A percentile compares a stretch with the other conserved stretches of the same genome.
phyloP scores from a whole-genome alignment of 2,888 invertebrate genomes.

The Chrysolina haemoptera region DNA sequence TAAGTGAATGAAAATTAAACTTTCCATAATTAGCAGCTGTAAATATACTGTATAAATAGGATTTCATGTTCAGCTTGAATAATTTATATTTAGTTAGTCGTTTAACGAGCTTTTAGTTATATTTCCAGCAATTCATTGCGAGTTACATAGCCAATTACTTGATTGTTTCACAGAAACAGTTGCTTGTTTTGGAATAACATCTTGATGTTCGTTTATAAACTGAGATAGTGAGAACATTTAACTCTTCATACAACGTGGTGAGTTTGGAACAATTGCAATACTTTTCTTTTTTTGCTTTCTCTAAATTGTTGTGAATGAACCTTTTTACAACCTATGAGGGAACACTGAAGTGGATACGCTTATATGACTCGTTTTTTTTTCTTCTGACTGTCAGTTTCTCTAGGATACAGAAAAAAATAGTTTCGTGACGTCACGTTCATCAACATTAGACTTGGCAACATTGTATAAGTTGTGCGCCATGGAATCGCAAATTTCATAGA shows the following conservation, averaged over 20 bases:
- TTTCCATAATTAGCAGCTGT: constrained; percentile 34
- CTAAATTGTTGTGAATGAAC: too few species aligned
- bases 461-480: too few species aligned
- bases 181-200: constrained; percentile 24
- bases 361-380: too few species aligned
- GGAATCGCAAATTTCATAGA: too few species aligned
- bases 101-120: constrained; percentile 38
- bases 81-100: constrained; percentile 41
- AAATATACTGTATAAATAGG: constrained; percentile 42
- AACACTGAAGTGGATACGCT: too few species aligned
- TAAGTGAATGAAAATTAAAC: constrained; percentile 46
- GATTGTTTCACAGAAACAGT: constrained; percentile 23
- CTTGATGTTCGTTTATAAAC: constrained; percentile 16
- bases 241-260: not conserved
- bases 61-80: constrained; percentile 41
- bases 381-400: too few species aligned
- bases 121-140: constrained; percentile 29
- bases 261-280: too few species aligned
- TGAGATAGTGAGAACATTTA: not conserved
- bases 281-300: too few species aligned
- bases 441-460: too few species aligned
- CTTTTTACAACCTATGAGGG: too few species aligned
- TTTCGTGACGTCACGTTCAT: too few species aligned
- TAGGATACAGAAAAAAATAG: too few species aligned
- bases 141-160: constrained; percentile 27